Conservation (phyloP, 2,888 invertebrate genomes). For the Mactromeris polynyma region DNA sequence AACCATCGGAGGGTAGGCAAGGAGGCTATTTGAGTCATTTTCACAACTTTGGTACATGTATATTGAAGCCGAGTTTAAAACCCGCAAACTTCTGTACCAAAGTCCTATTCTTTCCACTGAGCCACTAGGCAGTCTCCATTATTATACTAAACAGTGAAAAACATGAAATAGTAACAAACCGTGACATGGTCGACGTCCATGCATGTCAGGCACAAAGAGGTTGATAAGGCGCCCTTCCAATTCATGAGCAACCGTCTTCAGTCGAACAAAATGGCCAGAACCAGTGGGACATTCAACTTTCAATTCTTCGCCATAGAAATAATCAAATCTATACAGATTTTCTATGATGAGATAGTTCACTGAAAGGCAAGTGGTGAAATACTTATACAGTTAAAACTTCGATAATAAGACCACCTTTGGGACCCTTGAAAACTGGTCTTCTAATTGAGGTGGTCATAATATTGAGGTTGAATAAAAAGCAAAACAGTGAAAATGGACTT, state of each 20-base stretch:
- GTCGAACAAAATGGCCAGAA: conserved; percentile 81
- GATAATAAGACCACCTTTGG: too few species aligned
- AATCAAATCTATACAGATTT: conserved; percentile 84
- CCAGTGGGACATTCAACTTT: conserved; percentile 86
- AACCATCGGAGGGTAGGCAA: too few species aligned
- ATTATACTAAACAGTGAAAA: too few species aligned
- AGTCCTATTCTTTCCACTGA: not conserved
- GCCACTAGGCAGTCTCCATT: not conserved
- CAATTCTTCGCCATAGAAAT: conserved; percentile 84
- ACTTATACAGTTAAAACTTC: too few species aligned
- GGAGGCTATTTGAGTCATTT: not conserved
- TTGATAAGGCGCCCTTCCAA: conserved; percentile 80
- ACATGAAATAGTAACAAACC: conserved; percentile 71
- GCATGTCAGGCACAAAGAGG: conserved; percentile 83
- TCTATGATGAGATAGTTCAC: conserved; percentile 87
- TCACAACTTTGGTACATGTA: too few species aligned
- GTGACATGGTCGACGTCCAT: conserved; percentile 85
- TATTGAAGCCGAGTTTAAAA: not conserved
- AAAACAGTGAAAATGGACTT: too few species aligned
- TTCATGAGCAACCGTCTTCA: conserved; percentile 83
- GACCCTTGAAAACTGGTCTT: too few species aligned
- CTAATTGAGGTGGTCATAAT: too few species aligned
- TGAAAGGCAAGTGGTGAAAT: conserved; percentile 72
- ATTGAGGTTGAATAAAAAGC: too few species aligned
- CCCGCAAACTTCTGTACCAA: not conserved